These are phyloP conservation scores for Elegia similella DNA, from an alignment of 2,888 invertebrate genomes.

Conservation along the genomic window DNA sequence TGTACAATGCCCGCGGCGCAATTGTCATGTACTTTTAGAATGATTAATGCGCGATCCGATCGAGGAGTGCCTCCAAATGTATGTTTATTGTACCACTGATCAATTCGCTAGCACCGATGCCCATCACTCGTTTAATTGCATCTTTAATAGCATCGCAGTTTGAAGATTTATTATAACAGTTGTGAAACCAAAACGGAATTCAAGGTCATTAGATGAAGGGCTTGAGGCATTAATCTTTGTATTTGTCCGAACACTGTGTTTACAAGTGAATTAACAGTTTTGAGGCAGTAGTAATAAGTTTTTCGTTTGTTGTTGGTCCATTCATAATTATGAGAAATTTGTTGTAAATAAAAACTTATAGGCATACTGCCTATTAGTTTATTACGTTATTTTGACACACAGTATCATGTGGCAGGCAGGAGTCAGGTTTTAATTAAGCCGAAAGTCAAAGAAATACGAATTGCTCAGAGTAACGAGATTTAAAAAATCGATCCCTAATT, in stretches of 20 bases:
- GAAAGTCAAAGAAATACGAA: too few species aligned
- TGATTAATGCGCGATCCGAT: constrained; percentile 28
- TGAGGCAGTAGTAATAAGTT: not conserved
- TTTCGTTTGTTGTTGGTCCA: not conserved
- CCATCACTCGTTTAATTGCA: constrained; percentile 36
- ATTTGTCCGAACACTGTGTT: constrained; percentile 47
- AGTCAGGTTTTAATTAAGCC: too few species aligned
- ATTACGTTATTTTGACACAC: too few species aligned
- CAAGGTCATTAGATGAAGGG: constrained; percentile 62
- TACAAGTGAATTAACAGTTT: constrained; percentile 40
- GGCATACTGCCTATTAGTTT: too few species aligned
- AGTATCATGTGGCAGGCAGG: too few species aligned
- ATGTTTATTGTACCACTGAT: constrained; percentile 24
- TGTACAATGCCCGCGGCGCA: constrained; percentile 17
- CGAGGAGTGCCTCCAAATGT: constrained; percentile 19
- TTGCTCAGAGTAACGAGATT: too few species aligned
- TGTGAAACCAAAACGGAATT: constrained; percentile 54
- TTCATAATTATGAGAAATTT: not conserved
- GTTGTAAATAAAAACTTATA: not conserved
- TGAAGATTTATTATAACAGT: constrained; percentile 56
- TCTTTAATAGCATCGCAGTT: constrained; percentile 38
- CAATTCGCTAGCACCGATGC: constrained; percentile 22
- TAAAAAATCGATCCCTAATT: too few species aligned
- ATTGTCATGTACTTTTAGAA: constrained; percentile 21
- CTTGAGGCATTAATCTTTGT: constrained; percentile 26